Base-by-base conservation (phyloP, 2,888 invertebrate species). In the Pedicia rivosa region DNA sequence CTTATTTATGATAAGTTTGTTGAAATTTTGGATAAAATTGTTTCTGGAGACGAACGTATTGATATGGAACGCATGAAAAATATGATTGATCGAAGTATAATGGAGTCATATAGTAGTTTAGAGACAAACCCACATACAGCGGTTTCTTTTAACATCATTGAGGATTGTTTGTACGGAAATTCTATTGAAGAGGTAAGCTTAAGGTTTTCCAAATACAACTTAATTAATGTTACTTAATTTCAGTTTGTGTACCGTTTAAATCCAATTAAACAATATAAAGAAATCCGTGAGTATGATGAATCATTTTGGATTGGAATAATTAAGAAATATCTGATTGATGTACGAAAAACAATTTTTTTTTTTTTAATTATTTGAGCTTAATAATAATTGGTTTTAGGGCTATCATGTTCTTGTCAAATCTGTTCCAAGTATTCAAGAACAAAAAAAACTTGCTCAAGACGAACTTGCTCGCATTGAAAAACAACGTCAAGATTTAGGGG, bases 81-180 rank as follows among this genome's bases (percentile, higher is more conserved):
- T 29, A 68, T 91, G 7, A 67, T 90, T 27, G 72, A 74, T 46
- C 72, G 78, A 40, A 75, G 74, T 48, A 69, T 76, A 40, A 57
- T 80, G 9, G 78, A 80, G 51, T 67, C 68, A 41, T 61, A 78
- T 25, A 77, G 76, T 40, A 69, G 70, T 52, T 65, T 88, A 33
- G 91, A 86, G 57, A 73, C 71, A 10, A 69, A 68, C 44, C 86
- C 88, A 0, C 82, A 87, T 51, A 74, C 78, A 44, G 68, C 74
- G 1, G 63, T 90, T 35, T 80, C 86, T 0, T 77, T 75, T 52
- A 70, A 77, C 48, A 67, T 82, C 36, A 83, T 90, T 44, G 81
- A 79, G 0, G 86, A 91, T 53, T 77, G 82, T 51, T 62, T 92
- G 19, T 90, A 87, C 57, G 86, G 87, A 10, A 69, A 74, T 37